Base-by-base conservation (phyloP, 2,888 invertebrate genomes). In the Cabera pusaria region DNA sequence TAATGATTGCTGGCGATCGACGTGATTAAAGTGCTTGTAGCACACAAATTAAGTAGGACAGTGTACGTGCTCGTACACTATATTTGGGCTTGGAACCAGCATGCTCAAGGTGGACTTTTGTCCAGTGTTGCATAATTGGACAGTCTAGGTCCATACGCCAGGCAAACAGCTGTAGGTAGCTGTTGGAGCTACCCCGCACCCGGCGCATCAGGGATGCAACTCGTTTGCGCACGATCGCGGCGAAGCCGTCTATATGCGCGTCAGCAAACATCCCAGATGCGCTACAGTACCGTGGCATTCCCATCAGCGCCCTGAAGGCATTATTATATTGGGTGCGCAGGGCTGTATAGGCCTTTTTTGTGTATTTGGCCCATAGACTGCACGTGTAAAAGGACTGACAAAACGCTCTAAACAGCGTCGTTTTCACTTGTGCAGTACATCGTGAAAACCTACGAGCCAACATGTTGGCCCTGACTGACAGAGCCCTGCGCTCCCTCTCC, bases 201-300 rank as follows among this genome's bases (percentile, higher is more conserved):
- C 26, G 26, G 17, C 26, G 26, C 26, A 26, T 26, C 26, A 26
- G 26, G 16, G 17, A 26, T 3, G 26, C 26, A 1, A 9, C 21
- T 1, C 21, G 21, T 5, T 9, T 26, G 17, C 14, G 16, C 26
- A 17, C 3, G 7, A 26, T 14, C 14, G 14, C 14, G 2, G 14
- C 2, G 14, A 14, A 16, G 2, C 14, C 26, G 14, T 26, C 26
- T 6, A 17, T 16, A 16, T 16, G 17, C 5, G 26, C 12, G 6
- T 26, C 17, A 6, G 26, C 17, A 8, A 26, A 26, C 8, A 26
- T 21, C 9, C 21, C 8, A 1, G 9, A 9, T 3, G 21, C 21
- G 5, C 21, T 9, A 21, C 21, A 16, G n/a, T 14, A 16, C 26
- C 16, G 16, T 6, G 7, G 8, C 21, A 26, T 16, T 6, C 26